Base-by-base conservation (phyloP, 2,113 vertebrate species). In the Merops nubicus region DNA sequence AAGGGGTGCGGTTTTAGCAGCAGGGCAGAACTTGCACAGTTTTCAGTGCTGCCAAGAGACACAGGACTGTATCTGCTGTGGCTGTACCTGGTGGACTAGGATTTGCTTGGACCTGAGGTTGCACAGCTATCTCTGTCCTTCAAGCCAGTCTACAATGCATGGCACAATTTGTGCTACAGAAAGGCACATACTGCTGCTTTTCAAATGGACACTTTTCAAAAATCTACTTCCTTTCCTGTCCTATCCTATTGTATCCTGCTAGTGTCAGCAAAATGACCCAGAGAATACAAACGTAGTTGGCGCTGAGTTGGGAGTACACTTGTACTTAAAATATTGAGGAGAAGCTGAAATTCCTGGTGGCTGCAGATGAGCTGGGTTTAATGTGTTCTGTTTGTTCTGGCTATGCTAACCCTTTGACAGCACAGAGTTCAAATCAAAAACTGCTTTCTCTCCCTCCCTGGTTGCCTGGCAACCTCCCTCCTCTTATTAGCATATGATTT, bases 401-500 rank as follows among this genome's bases (percentile, higher is more conserved):
- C 96, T 94, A 54, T 2, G 47, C 95, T 97, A 97, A 96, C 97
- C 97, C 96, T 96, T 96, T 95, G 96, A 92, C 91, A 96, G 90
- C 70, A 64, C 40, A 13, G 94, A 95, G 94, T 97, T 97, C 94
- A 96, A 96, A 97, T 97, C 83, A 97, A 94, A 97, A 96, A 62
- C 85, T 86, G 95, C 95, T 94, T 97, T 95, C 88, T 95, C 85
- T 96, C 79, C 87, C 79, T 96, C 82, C 85, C 88, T 91, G 57
- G 97, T 97, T 97, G 96, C 97, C 90, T 96, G 96, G 97, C 96
- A 97, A 97, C 97, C 63, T 95, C 90, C 93, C 50, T 96, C 81
- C 96, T 93, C 91, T 94, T 96, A 97, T 97, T 97, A 97, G 96
- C 97, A 97, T 97, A 95, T 85, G 94, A 92, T 97, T 96, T 96